Base-by-base conservation (phyloP, 2,888 invertebrate species). In the Cantharis rustica region DNA sequence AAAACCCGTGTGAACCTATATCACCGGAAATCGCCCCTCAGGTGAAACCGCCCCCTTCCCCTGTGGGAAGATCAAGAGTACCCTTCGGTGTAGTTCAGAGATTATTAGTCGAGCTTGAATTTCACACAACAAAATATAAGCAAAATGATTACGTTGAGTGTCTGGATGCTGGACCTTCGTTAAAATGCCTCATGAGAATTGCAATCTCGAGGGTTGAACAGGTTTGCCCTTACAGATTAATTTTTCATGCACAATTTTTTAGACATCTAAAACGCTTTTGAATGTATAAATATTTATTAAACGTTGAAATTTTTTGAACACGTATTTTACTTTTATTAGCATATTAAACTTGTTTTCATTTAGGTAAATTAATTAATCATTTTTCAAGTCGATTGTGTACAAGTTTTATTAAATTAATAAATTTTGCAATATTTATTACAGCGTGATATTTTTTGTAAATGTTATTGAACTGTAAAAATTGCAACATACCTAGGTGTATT, bases 21-120 rank as follows among this genome's bases (percentile, higher is more conserved):
- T 85, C 86, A 87, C 86, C 87, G 87, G 87, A 87, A 87, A 83
- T 86, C 86, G 85, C 86, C 87, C 86, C 84, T 87, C 86, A 86
- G 86, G 86, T 86, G 85, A 85, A 81, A 81, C 84, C 84, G 84
- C 86, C 85, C 82, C 80, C 83, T 83, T 79, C 84, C 84, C 85
- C 85, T 85, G 84, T 86, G 86, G 86, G 86, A 86, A 86, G 86
- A 82, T 82, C 81, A 82, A 79, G 83, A 85, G 86, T 82, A 82
- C 85, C 85, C 86, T 85, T 84, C 84, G 76, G 74, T 74, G 85
- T 85, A 85, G 78, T 73, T 75, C 86, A 86, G 85, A 86, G 85
- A 85, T 86, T 86, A 86, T 86, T 86, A 86, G 85, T 83, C 83
- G 81, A 84, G 86, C 83, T 85, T 85, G 84, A 84, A 84, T 86